Evolutionary conservation across 2,888 invertebrate species (phyloP).

Genomic region (Palloptera scutellata): DNA sequence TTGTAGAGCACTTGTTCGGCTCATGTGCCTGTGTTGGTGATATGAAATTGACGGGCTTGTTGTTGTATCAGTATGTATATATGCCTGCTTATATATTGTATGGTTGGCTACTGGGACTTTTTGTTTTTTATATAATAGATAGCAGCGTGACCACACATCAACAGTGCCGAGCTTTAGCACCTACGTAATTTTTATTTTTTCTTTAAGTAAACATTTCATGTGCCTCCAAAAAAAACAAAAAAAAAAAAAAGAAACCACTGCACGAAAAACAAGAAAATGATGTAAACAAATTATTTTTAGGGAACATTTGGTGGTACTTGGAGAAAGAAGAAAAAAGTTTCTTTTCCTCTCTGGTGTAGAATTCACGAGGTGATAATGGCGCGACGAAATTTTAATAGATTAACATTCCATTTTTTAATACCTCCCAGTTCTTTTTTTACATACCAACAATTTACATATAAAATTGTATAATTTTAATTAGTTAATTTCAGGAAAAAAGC

Average conservation of each 20-base stretch:
- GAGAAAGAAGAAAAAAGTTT: not conserved
- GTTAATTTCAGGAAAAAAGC: too few relatives aligned
- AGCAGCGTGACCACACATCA: slow-evolving; percentile 27
- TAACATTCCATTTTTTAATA: not conserved
- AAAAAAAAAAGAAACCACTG: slow-evolving; percentile 5
- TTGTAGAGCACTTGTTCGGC: not conserved
- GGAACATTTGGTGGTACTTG: slow-evolving; percentile 29
- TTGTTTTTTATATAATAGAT: slow-evolving; percentile 27
- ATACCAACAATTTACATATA: not conserved
- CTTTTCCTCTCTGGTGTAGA: not conserved
- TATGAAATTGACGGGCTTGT: not conserved
- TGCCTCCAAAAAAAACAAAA: slow-evolving; percentile 18
- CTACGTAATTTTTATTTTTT: slow-evolving; percentile 37
- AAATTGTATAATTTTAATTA: not conserved
- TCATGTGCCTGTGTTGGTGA: not conserved
- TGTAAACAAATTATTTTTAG: slow-evolving; percentile 43
- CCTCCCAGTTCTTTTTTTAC: not conserved
- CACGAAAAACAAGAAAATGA: slow-evolving; percentile 14
- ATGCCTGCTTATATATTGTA: not conserved
- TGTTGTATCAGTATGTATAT: not conserved
- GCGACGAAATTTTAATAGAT: slow-evolving; percentile 33
- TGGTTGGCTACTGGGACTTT: slow-evolving; percentile 25
- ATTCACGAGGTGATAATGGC: slow-evolving; percentile 42
- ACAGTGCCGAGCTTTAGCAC: slow-evolving; percentile 35
- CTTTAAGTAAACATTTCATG: slow-evolving; percentile 41